These are phyloP conservation scores for Hylaea fasciaria DNA, from an alignment of 2,888 invertebrate species.

Conservation along the genomic window DNA sequence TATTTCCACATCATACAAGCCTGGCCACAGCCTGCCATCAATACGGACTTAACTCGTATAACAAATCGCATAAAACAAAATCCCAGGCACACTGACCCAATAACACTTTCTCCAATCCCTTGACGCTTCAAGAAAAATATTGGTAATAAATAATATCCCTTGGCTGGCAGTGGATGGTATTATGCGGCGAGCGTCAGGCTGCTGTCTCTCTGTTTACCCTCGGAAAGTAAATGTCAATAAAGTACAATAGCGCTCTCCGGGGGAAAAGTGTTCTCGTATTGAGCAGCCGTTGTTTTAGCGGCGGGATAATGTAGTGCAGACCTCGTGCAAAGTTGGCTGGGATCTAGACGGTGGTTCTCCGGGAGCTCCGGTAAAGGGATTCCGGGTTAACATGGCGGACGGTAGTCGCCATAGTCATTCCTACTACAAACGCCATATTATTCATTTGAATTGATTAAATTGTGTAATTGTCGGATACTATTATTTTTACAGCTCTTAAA, in stretches of 20 bases:
- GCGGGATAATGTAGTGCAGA: conserved; percentile 47
- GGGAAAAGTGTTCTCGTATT: conserved; percentile 68
- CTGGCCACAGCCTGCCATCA: neutral
- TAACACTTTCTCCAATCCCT: conserved; percentile 36
- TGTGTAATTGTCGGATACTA: too few species aligned
- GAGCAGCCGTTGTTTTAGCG: conserved; percentile 64
- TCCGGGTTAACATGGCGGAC: neutral
- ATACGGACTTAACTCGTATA: neutral
- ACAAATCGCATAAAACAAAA: conserved; percentile 22
- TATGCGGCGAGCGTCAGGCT: conserved; percentile 60
- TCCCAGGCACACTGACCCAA: conserved; percentile 32
- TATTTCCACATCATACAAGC: neutral
- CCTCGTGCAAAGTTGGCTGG: neutral
- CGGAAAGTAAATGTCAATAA: conserved; percentile 83
- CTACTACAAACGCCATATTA: too few species aligned
- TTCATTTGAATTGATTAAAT: too few species aligned
- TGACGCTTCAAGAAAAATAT: conserved; percentile 47
- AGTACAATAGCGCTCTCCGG: conserved; percentile 71
- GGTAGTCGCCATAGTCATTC: too few species aligned
- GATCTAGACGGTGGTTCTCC: neutral
- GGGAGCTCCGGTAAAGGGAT: neutral
- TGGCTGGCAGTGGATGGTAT: conserved; percentile 43
- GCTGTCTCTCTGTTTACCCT: conserved; percentile 75
- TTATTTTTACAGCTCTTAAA: too few species aligned
- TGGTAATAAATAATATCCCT: conserved; percentile 55